Evolutionary conservation across 2,888 invertebrate genomes (phyloP).

Genomic region (Drosophila affinis): DNA sequence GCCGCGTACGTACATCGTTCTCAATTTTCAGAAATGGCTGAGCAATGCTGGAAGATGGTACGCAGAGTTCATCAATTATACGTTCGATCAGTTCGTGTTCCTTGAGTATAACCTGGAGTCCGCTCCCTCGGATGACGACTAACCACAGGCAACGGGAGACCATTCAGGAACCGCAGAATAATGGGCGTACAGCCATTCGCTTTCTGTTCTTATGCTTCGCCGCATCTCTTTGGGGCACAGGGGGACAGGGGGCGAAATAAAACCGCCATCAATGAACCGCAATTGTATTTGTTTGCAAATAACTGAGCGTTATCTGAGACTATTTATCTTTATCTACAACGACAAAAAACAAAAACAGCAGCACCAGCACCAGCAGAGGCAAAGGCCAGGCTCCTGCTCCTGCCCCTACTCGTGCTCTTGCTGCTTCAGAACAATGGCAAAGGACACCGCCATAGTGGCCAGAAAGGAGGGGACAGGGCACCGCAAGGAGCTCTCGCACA

Average conservation of each 20-base stretch:
- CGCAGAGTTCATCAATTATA: constrained; percentile 43
- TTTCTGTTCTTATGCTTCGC: constrained; percentile 17
- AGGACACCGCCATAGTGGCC: constrained; percentile 54
- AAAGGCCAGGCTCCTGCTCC: constrained; percentile 8
- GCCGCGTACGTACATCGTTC: neutral
- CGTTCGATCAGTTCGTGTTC: constrained; percentile 39
- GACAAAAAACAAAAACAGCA: constrained; percentile 33
- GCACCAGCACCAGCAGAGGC: neutral
- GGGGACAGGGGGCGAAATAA: constrained; percentile 41
- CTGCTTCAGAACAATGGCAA: constrained; percentile 53
- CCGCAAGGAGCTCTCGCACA: constrained; percentile 15
- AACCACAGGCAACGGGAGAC: neutral
- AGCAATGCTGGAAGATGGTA: constrained; percentile 35
- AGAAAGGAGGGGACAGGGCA: constrained; percentile 20
- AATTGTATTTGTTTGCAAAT: constrained; percentile 80
- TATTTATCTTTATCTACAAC: constrained; percentile 78
- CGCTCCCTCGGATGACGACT: constrained; percentile 7
- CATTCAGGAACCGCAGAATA: constrained; percentile 52
- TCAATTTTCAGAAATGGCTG: constrained; percentile 34
- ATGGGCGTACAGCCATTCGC: constrained; percentile 36
- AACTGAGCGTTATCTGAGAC: constrained; percentile 77
- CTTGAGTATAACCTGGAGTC: constrained; percentile 6
- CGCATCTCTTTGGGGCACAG: neutral
- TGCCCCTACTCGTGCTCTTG: constrained; percentile 13
- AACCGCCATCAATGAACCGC: constrained; percentile 78